Evolutionary conservation across 2,797 vertebrate genomes (phyloP).

Genomic region (Heteromormyrus szaboi): DNA sequence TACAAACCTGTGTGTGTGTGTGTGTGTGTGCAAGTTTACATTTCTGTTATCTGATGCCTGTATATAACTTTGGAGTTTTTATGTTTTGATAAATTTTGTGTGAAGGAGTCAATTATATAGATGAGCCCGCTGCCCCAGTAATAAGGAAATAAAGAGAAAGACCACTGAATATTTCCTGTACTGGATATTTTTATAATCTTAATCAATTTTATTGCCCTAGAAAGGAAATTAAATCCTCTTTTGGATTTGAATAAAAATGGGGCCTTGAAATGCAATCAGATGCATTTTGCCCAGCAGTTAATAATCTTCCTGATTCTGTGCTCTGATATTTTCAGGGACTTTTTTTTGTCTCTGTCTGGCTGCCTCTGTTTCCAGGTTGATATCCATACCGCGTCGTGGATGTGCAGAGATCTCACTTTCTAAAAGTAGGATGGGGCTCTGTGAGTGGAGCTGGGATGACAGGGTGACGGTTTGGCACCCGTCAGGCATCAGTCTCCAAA

Average conservation of each 20-base stretch:
- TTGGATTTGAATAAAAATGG: conserved; percentile 1
- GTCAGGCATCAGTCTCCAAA: neutral
- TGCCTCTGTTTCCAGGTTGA: neutral
- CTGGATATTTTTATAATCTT: conserved; percentile 11
- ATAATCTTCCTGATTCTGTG: neutral
- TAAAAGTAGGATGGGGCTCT: neutral
- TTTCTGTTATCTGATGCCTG: neutral
- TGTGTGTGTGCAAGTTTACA: neutral
- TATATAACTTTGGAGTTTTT: neutral
- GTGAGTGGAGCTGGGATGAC: neutral
- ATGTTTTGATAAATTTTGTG: neutral
- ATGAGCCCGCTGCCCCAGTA: neutral
- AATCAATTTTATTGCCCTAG: neutral
- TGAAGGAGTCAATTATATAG: neutral
- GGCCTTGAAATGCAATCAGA: neutral
- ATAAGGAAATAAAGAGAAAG: neutral
- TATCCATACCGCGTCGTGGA: neutral
- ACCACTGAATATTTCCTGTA: neutral
- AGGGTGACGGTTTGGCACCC: neutral
- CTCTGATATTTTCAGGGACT: neutral
- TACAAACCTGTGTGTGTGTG: neutral
- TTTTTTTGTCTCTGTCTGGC: neutral
- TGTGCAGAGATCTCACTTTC: neutral
- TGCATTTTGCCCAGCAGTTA: neutral
- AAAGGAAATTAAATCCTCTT: conserved; percentile 7